Percentiles rank a stretch among this genome's conserved stretches.
Evolutionary conservation across 2,888 invertebrate species (phyloP).

Genomic region (Torymus auratus): DNA sequence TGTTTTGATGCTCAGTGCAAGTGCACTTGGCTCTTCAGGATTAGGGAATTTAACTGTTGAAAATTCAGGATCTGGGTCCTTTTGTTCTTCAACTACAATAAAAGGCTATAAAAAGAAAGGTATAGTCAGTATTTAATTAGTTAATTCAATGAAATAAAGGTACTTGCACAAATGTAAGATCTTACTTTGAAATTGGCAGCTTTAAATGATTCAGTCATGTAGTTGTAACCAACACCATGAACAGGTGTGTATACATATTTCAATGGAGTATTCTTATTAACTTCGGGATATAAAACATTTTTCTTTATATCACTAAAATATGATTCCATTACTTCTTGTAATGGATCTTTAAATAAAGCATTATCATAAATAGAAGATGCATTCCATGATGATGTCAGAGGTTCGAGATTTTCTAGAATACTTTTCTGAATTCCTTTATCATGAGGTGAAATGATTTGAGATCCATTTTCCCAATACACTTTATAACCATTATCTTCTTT

Average conservation of each 20-base stretch:
- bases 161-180: slow-evolving; percentile 32
- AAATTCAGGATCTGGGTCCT: slow-evolving; percentile 96
- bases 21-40: slow-evolving; percentile 94
- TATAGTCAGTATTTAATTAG: not conserved
- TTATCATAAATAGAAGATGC: slow-evolving; percentile 79
- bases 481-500: slow-evolving; percentile 98
- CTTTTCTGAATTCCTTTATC: slow-evolving; percentile 90
- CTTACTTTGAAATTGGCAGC: slow-evolving; percentile 85
- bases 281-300: slow-evolving; percentile 79
- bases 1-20: slow-evolving; percentile 86
- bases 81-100: slow-evolving; percentile 85
- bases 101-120: slow-evolving; percentile 77
- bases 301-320: slow-evolving; percentile 83
- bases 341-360: slow-evolving; percentile 83
- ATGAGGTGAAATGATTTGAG: slow-evolving; percentile 95
- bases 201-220: slow-evolving; percentile 86
- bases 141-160: not conserved
- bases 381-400: slow-evolving; percentile 89
- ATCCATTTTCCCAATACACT: slow-evolving; percentile 96
- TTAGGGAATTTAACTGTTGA: slow-evolving; percentile 98
- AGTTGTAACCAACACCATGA: slow-evolving; percentile 97
- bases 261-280: slow-evolving; percentile 80
- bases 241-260: slow-evolving; percentile 95
- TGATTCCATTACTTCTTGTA: slow-evolving; percentile 81
- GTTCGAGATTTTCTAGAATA: slow-evolving; percentile 87